Conservation (phyloP, 1,140 invertebrate genomes). For the Sitophilus oryzae region DNA sequence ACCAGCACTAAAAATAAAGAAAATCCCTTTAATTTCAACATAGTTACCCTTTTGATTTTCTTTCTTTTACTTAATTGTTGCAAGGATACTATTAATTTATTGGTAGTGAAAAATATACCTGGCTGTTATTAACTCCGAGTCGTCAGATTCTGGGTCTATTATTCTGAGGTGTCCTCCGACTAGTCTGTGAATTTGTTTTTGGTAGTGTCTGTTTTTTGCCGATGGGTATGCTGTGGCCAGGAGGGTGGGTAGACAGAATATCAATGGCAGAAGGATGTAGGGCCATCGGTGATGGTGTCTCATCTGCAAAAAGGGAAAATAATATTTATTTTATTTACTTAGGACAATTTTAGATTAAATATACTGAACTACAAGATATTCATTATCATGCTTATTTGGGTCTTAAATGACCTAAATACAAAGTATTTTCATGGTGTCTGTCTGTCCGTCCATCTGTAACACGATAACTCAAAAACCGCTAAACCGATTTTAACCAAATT, state of each 20-base stretch:
- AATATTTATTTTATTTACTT: neutral
- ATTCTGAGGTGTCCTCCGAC: conserved; percentile 55
- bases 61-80: neutral
- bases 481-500: too few relatives aligned
- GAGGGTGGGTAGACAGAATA: conserved; percentile 3
- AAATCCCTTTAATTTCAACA: conserved; percentile 33
- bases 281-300: conserved; percentile 21
- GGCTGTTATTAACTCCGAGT: conserved; percentile 40
- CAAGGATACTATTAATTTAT: neutral
- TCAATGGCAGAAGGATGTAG: conserved; percentile 9
- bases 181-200: conserved; percentile 40
- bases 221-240: conserved; percentile 1
- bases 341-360: too few relatives aligned
- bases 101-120: conserved; percentile 1
- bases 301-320: conserved; percentile 12
- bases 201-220: conserved; percentile 7
- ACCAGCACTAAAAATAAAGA: conserved; percentile 45
- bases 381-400: too few relatives aligned
- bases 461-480: too few relatives aligned
- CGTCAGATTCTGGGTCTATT: conserved; percentile 35
- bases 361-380: too few relatives aligned
- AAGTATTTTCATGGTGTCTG: too few relatives aligned
- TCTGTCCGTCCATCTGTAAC: too few relatives aligned
- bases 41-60: neutral
- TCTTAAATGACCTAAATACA: too few relatives aligned